Evolutionary conservation across 2,113 vertebrate genomes (phyloP), one percentile per base, ranked within the genome.

Genomic region (Lepidiolamprologus cunningtoni): DNA sequence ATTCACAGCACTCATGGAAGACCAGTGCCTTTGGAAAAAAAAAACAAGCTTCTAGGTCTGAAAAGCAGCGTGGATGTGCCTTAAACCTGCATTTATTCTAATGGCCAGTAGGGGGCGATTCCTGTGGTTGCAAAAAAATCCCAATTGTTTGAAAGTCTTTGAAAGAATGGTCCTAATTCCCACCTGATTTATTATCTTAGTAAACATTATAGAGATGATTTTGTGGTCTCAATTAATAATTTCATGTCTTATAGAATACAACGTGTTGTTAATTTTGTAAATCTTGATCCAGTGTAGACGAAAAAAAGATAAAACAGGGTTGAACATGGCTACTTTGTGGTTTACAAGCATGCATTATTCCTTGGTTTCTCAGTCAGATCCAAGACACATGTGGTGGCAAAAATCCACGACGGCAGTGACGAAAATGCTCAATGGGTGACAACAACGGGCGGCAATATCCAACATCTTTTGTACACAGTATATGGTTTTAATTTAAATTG

Each of bases 11-110:
- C 2, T 45, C 1, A 4, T 2, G 37, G 0, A 71, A 71, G 37
- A 71, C n/a, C 66, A 71, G 13, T 26, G 37, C 0, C 1, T 23
- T 42, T 71, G 66, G 1, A 0, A 5, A n/a, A 35, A 58, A 57
- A 61, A 8, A 37, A 0, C 21, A 19, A 33, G 11, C 61, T 42
- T 23, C 63, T 71, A 40, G 5, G 40, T 76, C 9, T 76, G 42
- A 76, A 76, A 76, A 76, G 40, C 66, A 47, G 23, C 0, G 9
- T 9, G 8, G 21, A 45, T 7, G 1, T 19, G 23, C 23, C 42
- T 50, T 12, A 76, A 50, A 76, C 23, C 40, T 47, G 68, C 40
- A 47, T 76, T 28, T 76, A 76, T 76, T 47, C 14, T 76, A 76
- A 47, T 0, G 14, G 0, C 21, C 71, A 76, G 23, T 26, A 50